Evolutionary conservation across 1,140 invertebrate species (phyloP), one percentile per base, ranked within the genome.

Genomic region (Drosophila chauvacae): DNA sequence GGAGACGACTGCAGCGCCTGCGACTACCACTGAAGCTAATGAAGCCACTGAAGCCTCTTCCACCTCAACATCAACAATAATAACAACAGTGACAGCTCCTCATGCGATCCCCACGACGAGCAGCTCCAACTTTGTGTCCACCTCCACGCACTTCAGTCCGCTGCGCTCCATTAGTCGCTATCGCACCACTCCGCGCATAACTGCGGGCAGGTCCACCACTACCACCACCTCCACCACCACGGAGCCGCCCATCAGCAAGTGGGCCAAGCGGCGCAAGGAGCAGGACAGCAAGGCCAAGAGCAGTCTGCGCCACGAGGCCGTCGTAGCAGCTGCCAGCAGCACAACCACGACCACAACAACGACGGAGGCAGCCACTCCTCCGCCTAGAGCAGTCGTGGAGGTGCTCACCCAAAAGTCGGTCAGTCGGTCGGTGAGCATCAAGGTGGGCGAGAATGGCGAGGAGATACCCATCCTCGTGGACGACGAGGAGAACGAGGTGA

Each of bases 381-480:
- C 37, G 81, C 5, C 50, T 35, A 57, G 37, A 20, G 77, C 88
- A 61, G 63, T 85, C 18, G 57, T 85, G 30, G 91, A 92, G 48
- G 82, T 92, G 57, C 80, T 92, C 9, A 92, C 91, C 42, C 91
- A 92, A 28, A 92, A 92, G 47, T 92, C 91, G 7, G 91, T 92
- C 3, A 92, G 91, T 47, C 90, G 85, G 42, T 92, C 91, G 11
- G 91, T 92, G 4, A 92, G 91, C 75, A 91, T 92, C 18, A 92
- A 92, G 60, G 80, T 92, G 50, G 91, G 91, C 33, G 72, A 81
- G 28, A 90, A 92, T 35, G 91, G 91, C 23, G 82, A 92, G 58
- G 91, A 92, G 65, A 91, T 92, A 68, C 91, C 91, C 39, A 76
- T 92, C 3, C 77, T 92, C 35, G 60, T 91, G 30, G 91, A 92